phyloP scores from a whole-genome alignment of 1,140 invertebrate genomes.

The Euborellia annulipes region DNA sequence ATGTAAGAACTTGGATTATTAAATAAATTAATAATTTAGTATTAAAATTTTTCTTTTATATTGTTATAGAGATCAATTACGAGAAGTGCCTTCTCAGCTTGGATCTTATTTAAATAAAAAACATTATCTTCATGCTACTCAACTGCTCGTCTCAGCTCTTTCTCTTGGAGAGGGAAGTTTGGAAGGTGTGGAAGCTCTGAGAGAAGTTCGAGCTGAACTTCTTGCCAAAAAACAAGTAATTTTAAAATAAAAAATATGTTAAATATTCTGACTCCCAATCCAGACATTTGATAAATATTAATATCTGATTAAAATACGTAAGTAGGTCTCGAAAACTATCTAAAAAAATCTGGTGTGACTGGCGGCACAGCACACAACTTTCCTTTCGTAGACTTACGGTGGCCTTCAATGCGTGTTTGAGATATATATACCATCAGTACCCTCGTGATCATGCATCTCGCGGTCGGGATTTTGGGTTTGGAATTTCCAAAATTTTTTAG shows the following conservation, averaged over 20 bases:
- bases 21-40: conserved; percentile 8
- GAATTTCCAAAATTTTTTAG: no score
- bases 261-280: neutral
- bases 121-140: conserved; percentile 74
- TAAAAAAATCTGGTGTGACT: no score
- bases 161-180: conserved; percentile 51
- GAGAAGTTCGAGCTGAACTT: conserved; percentile 57
- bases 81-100: conserved; percentile 60
- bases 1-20: conserved; percentile 62
- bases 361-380: no score
- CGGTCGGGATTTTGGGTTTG: no score
- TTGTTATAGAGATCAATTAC: conserved; percentile 51
- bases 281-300: no score
- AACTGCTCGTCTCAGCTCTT: conserved; percentile 53
- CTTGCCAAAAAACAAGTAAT: conserved; percentile 48
- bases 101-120: conserved; percentile 52
- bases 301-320: no score
- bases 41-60: conserved; percentile 8
- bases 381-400: no score
- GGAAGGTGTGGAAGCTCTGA: conserved; percentile 62
- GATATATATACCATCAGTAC: no score
- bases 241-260: neutral
- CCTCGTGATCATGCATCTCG: no score
- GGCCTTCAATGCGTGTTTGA: no score
- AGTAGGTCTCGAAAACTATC: no score